These are phyloP conservation scores for Brachionichthys hirsutus DNA, from an alignment of 2,113 vertebrate genomes.

Conservation along the genomic window DNA sequence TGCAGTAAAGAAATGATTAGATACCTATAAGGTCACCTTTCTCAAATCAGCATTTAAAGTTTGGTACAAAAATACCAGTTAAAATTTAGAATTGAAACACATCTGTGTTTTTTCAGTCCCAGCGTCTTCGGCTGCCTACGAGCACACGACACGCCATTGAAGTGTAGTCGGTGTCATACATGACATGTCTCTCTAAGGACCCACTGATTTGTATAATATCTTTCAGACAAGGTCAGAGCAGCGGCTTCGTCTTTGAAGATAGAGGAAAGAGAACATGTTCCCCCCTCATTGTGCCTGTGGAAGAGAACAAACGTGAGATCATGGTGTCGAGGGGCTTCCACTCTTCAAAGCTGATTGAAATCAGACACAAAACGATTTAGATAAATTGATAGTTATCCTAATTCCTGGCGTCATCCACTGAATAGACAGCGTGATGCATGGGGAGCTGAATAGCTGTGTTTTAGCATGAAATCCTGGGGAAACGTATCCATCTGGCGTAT, in stretches of 20 bases:
- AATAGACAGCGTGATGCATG: constrained; percentile 32
- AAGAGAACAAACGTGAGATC: constrained; percentile 70
- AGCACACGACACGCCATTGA: constrained; percentile 86
- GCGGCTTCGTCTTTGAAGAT: constrained; percentile 72
- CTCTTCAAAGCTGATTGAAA: constrained; percentile 75
- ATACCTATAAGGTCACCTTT: too few relatives aligned
- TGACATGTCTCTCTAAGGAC: constrained; percentile 91
- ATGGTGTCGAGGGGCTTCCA: constrained; percentile 68
- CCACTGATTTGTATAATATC: constrained; percentile 91
- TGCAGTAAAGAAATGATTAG: too few relatives aligned
- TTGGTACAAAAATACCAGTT: constrained; percentile 6
- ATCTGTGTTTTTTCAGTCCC: constrained; percentile 15
- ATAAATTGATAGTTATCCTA: constrained; percentile 70
- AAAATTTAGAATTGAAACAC: neutral
- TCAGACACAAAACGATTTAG: constrained; percentile 72
- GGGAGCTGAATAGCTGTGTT: constrained; percentile 72
- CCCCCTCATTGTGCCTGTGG: constrained; percentile 64
- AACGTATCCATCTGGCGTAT: constrained; percentile 97
- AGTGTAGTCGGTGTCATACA: constrained; percentile 96
- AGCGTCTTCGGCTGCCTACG: constrained; percentile 85
- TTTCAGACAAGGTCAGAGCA: constrained; percentile 94
- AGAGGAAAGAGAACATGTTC: constrained; percentile 68
- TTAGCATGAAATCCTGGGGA: constrained; percentile 86
- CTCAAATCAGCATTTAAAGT: too few relatives aligned
- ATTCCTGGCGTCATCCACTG: constrained; percentile 52